These are phyloP conservation scores for Lipophrys pholis DNA, from an alignment of 2,113 vertebrate genomes.

Conservation along the genomic window DNA sequence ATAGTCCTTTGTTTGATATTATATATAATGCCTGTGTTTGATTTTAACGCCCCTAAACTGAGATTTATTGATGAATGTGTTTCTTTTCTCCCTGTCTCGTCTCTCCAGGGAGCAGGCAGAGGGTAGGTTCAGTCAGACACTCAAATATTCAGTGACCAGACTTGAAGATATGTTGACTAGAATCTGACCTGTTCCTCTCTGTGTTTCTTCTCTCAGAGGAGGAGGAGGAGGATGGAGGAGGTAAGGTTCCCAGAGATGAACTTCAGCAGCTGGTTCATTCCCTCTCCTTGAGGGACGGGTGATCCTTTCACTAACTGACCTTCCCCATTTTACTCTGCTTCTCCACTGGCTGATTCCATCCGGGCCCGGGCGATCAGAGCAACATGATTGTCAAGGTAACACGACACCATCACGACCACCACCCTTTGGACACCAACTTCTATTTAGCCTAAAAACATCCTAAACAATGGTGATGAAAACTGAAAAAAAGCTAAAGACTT, in stretches of 20 bases:
- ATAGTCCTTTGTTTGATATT: no score
- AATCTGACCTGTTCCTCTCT: neutral
- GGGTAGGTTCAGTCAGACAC: constrained; percentile 45
- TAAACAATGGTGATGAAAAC: no score
- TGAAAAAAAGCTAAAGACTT: no score
- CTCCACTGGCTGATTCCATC: constrained; percentile 39
- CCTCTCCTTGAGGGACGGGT: neutral
- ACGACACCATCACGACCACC: neutral
- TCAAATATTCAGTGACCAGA: neutral
- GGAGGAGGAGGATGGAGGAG: constrained; percentile 71
- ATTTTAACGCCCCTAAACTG: no score
- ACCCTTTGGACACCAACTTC: neutral
- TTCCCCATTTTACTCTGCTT: constrained; percentile 19
- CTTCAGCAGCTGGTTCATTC: neutral
- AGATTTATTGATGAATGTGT: neutral
- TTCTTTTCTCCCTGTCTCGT: constrained; percentile 9
- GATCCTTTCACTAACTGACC: constrained; percentile 6
- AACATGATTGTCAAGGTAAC: constrained; percentile 77
- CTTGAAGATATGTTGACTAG: neutral
- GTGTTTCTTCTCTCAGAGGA: constrained; percentile 38
- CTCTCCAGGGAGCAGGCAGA: constrained; percentile 77
- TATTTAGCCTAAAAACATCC: neutral
- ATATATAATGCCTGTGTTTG: no score
- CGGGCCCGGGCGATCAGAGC: constrained; percentile 58
- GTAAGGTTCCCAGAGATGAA: constrained; percentile 15